Evolutionary conservation across 2,113 vertebrate species (phyloP).

Genomic region (Mus musculus): GRCm39 chr17:5007001-5007500

Average conservation of each 20-base stretch:
- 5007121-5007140: constrained; percentile 20
- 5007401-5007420: not conserved
- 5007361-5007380: not conserved
- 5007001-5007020: constrained; percentile 44
- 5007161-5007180: not conserved
- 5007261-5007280: not conserved
- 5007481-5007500: not conserved
- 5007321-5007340: not conserved
- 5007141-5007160: constrained; percentile 32
- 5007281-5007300: not conserved
- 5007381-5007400: not conserved
- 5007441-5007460: not conserved
- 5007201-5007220: not conserved
- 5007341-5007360: constrained; percentile 18
- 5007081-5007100: not conserved
- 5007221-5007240: not conserved
- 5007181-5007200: not conserved
- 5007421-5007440: not conserved
- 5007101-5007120: constrained; percentile 68
- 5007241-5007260: not conserved
- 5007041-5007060: constrained; percentile 67
- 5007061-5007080: constrained; percentile 37
- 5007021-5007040: constrained; percentile 69
- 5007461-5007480: not conserved
- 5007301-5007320: constrained; percentile 1